These are phyloP conservation scores for Noctuana brunneofusca DNA, from an alignment of 2,888 invertebrate species.

Conservation along the genomic window DNA sequence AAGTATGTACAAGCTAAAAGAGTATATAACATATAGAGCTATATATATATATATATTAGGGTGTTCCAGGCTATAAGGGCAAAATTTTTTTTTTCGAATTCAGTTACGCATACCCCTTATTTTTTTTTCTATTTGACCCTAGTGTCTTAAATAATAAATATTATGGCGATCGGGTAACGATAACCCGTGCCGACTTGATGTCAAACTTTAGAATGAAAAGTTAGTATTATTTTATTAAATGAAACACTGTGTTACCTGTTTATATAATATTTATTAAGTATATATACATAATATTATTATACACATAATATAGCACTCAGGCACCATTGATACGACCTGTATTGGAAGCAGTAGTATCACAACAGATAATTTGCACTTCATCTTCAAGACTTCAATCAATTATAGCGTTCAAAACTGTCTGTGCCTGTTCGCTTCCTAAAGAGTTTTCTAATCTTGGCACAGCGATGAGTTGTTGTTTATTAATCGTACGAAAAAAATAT, in stretches of 20 bases:
- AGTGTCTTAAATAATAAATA: not conserved
- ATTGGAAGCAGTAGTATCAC: not conserved
- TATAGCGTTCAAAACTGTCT: not conserved
- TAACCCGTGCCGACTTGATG: conserved; percentile 1
- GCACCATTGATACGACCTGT: not conserved
- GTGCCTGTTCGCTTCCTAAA: too few species aligned
- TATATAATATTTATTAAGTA: too few species aligned
- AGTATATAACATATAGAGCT: too few species aligned
- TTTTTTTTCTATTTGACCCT: not conserved
- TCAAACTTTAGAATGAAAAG: not conserved
- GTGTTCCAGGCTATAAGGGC: not conserved
- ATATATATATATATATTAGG: too few species aligned
- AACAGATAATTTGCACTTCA: not conserved
- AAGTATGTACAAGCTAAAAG: too few species aligned
- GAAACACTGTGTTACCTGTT: not conserved
- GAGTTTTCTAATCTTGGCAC: too few species aligned
- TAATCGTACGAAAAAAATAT: not conserved
- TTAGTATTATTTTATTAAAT: not conserved
- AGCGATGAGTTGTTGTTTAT: not conserved
- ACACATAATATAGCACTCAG: not conserved
- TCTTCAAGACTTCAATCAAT: not conserved
- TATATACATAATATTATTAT: too few species aligned
- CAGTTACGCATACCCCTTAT: not conserved
- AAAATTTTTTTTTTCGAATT: not conserved
- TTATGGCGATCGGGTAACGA: not conserved